These are phyloP conservation scores for Lates calcarifer DNA, from an alignment of 2,113 vertebrate genomes.

Conservation along the genomic window DNA sequence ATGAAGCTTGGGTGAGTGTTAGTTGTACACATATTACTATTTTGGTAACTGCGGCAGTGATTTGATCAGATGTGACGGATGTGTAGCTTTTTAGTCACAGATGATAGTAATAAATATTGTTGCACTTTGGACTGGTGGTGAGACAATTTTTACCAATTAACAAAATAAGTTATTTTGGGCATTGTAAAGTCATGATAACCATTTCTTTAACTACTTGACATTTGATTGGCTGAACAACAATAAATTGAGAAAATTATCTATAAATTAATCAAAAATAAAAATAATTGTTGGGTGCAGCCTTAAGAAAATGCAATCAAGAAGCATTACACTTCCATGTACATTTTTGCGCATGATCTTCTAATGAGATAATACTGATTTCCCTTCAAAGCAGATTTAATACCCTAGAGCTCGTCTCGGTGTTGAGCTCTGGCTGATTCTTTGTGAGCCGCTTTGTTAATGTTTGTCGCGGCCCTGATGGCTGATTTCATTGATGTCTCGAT, in stretches of 20 bases:
- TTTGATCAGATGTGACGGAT: too few relatives aligned
- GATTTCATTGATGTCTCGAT: slow-evolving; percentile 87
- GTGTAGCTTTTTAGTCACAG: too few relatives aligned
- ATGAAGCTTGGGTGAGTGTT: too few relatives aligned
- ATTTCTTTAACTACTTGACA: too few relatives aligned
- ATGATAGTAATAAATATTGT: too few relatives aligned
- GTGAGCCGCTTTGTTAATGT: slow-evolving; percentile 72
- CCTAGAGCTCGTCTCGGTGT: slow-evolving; percentile 3
- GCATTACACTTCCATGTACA: background rate
- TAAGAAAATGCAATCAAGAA: background rate
- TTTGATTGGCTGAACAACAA: too few relatives aligned
- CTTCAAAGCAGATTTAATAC: background rate
- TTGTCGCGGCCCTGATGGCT: slow-evolving; percentile 75
- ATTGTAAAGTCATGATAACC: too few relatives aligned
- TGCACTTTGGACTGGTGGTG: too few relatives aligned
- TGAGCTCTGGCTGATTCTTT: background rate
- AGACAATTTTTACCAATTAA: too few relatives aligned
- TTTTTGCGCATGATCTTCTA: background rate
- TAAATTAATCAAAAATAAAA: background rate
- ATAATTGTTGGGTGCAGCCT: background rate
- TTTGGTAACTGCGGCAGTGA: too few relatives aligned
- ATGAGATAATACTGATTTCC: background rate
- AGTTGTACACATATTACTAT: too few relatives aligned
- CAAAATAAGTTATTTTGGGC: too few relatives aligned
- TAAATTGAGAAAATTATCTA: background rate